Conservation (phyloP, 2,797 vertebrate species). For the Lepus townsendii region DNA sequence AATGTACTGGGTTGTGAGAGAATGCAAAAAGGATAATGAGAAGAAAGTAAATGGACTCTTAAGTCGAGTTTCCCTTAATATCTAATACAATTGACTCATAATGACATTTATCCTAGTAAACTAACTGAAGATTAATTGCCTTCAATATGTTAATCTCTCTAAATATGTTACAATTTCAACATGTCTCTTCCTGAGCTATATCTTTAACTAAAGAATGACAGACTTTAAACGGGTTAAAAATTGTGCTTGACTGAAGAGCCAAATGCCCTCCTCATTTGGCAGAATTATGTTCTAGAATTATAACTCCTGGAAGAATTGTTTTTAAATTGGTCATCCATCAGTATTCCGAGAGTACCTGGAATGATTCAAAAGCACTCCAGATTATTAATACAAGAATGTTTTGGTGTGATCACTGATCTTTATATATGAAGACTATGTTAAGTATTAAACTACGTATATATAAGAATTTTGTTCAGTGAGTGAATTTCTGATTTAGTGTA, state of each 20-base stretch:
- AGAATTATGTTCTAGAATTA: slow-evolving; percentile 1
- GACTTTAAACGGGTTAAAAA: slow-evolving; percentile 32
- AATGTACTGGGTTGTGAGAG: background rate
- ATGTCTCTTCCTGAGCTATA: background rate
- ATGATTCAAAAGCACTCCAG: background rate
- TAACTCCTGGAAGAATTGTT: slow-evolving; percentile 13
- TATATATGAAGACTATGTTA: slow-evolving; percentile 25
- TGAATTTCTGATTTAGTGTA: background rate
- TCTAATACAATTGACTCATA: background rate
- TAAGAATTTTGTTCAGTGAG: background rate
- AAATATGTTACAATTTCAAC: background rate
- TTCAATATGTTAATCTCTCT: background rate
- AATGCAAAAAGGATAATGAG: background rate
- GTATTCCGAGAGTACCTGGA: background rate
- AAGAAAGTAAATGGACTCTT: slow-evolving; percentile 25
- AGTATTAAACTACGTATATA: background rate
- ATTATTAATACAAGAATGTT: background rate
- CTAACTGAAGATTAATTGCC: background rate
- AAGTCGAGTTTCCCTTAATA: slow-evolving; percentile 41
- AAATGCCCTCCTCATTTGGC: background rate
- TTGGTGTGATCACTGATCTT: background rate
- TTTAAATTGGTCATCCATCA: slow-evolving; percentile 51
- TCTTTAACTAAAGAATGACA: slow-evolving; percentile 46
- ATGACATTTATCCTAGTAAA: background rate
- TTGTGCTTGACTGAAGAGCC: slow-evolving; percentile 47